phyloP scores from a whole-genome alignment of 1,140 invertebrate genomes.

The Bombus vancouverensis region DNA sequence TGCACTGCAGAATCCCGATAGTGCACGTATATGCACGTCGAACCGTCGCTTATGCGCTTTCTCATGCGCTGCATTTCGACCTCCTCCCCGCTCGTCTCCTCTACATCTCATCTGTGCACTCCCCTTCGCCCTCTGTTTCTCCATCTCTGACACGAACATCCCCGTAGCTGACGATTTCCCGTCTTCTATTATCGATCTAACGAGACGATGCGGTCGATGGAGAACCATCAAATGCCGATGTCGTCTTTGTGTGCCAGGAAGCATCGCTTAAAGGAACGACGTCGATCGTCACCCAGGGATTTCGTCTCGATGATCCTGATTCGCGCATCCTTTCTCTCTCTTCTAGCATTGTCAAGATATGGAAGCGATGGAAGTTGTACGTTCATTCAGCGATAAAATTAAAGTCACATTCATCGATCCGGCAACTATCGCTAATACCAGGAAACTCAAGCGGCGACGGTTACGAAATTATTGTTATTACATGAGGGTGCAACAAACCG shows the following conservation, averaged over 20 bases:
- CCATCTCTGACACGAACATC: neutral
- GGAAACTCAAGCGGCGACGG: too few relatives aligned
- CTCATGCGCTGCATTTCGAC: conserved; percentile 51
- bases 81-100: neutral
- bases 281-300: neutral
- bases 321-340: neutral
- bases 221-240: too few relatives aligned
- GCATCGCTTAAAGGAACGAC: too few relatives aligned
- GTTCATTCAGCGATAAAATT: too few relatives aligned
- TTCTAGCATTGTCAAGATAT: neutral
- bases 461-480: conserved; percentile 40
- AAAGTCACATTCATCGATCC: neutral
- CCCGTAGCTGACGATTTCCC: conserved; percentile 4
- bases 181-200: neutral
- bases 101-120: neutral
- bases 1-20: conserved; percentile 79
- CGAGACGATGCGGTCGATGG: too few relatives aligned
- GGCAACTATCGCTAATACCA: neutral
- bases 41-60: conserved; percentile 50
- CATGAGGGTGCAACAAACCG: conserved; percentile 18
- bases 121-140: neutral
- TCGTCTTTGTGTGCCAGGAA: too few relatives aligned
- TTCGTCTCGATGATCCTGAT: neutral
- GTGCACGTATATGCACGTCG: conserved; percentile 72
- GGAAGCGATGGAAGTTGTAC: too few relatives aligned